Evolutionary conservation across 2,113 vertebrate species (phyloP).

Genomic region (Platichthys stellatus): DNA sequence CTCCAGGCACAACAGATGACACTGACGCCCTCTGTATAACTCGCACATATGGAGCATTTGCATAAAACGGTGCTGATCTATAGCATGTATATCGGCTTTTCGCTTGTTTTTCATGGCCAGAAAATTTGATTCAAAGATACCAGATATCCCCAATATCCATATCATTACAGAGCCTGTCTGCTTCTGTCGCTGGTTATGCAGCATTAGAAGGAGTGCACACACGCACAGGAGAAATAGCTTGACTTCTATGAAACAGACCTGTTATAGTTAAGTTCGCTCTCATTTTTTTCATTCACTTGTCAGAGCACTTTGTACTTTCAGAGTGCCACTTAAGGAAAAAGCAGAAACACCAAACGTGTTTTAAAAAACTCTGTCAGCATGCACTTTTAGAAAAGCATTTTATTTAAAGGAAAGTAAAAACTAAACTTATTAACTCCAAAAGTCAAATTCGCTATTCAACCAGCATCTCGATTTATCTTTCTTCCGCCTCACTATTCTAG

Average conservation of each 20-base stretch:
- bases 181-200: conserved; percentile 10
- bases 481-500: background rate
- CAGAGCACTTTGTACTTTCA: conserved; percentile 42
- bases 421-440: background rate
- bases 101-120: conserved; percentile 9
- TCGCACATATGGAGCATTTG: conserved; percentile 24
- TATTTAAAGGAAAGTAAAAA: conserved; percentile 11
- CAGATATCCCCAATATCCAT: conserved; percentile 29
- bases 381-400: background rate
- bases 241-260: conserved; percentile 1
- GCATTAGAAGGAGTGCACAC: conserved; percentile 22
- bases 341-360: conserved; percentile 16
- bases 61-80: conserved; percentile 15
- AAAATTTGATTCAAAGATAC: conserved; percentile 12
- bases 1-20: background rate
- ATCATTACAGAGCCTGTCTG: conserved; percentile 5
- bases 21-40: conserved; percentile 18
- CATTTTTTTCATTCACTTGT: conserved; percentile 15
- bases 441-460: background rate
- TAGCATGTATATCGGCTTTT: background rate
- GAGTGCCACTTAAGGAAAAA: conserved; percentile 27
- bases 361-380: background rate
- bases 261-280: conserved; percentile 35
- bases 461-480: too few relatives aligned
- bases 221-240: conserved; percentile 16